Conservation (phyloP, 30 jellyfish, hydroid and myxozoan species). For the Cassiopea andromeda region DNA sequence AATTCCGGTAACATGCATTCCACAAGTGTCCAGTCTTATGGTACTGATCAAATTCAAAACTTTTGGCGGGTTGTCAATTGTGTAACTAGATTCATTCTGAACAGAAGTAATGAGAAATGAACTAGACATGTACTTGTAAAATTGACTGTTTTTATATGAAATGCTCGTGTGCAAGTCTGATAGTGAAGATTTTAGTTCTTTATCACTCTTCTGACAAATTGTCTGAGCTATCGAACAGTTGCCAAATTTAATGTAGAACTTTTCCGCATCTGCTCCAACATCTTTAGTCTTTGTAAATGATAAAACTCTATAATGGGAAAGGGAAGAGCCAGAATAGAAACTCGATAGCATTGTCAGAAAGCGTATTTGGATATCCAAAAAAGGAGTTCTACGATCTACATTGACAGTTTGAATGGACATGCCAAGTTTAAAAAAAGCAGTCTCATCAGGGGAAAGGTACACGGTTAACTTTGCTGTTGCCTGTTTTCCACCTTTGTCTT, state of each 20-base stretch:
- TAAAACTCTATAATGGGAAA: constrained; percentile 66
- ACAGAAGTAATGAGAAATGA: constrained; percentile 45
- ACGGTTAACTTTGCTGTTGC: constrained; percentile 36
- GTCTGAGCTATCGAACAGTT: constrained; percentile 63
- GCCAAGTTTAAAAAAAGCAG: constrained; percentile 18
- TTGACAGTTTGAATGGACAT: constrained; percentile 51
- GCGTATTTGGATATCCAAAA: constrained; percentile 67
- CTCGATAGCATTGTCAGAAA: constrained; percentile 59
- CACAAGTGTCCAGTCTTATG: constrained; percentile 37
- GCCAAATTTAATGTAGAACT: constrained; percentile 52
- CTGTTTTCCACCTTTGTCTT: constrained; percentile 69
- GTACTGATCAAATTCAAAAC: constrained; percentile 11
- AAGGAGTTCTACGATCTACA: constrained; percentile 34
- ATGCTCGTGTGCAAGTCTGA: background rate
- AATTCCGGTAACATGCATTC: constrained; percentile 37
- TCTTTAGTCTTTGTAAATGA: constrained; percentile 36
- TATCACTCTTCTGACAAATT: constrained; percentile 29
- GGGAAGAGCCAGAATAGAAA: constrained; percentile 29
- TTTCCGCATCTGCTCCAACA: constrained; percentile 57
- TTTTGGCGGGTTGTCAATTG: constrained; percentile 62
- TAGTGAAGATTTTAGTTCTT: constrained; percentile 12
- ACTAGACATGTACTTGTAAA: constrained; percentile 22
- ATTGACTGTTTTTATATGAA: constrained; percentile 24
- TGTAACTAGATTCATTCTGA: constrained; percentile 33
- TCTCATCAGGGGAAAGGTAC: constrained; percentile 7